Evolutionary conservation across 2,113 vertebrate species (phyloP), one percentile per base, ranked within the genome.

Genomic region (Chloropsis cyanopogon): DNA sequence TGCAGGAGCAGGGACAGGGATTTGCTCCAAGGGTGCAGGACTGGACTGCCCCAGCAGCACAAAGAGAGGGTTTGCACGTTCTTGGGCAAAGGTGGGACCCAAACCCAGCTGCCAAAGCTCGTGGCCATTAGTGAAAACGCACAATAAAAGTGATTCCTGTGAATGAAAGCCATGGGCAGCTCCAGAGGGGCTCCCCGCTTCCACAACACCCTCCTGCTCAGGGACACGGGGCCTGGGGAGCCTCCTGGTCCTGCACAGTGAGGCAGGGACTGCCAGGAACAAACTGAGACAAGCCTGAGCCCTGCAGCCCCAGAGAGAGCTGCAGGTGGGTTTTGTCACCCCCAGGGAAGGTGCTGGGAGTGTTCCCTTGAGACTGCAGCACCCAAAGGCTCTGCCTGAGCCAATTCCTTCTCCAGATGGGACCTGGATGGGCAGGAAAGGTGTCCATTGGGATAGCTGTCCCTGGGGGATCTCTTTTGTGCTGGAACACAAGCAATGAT

Each of bases 151-250:
- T 1, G 29, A 20, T 42, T 24, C 20, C 29, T 71, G 28, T 5
- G 10, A 11, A 25, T 3, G 25, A 13, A 47, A 29, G 47, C 3
- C 2, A 5, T 3, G 10, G 35, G 68, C 33, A 56, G 63, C 47
- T 56, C 69, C 4, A 0, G 41, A 60, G 57, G 15, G 4, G 20
- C 26, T 47, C 37, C 12, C 5, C 3, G 13, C 65, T 50, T 4
- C 33, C 2, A 3, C 72, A 73, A 16, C 75, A 26, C 14, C 65
- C 70, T 78, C 35, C 24, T 22, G 31, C 80, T 9, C 26, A 0
- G 3, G 70, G 41, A 13, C 39, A 8, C 0, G 2, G 35, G 28
- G 18, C 9, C 46, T 1, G 2, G 63, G 50, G 63, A 25, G 20
- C 7, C 13, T 14, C 28, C 69, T 39, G 69, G 5, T 39, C 28